Evolutionary conservation across 2,888 invertebrate species (phyloP).

Genomic region (Clistopyga incitator): DNA sequence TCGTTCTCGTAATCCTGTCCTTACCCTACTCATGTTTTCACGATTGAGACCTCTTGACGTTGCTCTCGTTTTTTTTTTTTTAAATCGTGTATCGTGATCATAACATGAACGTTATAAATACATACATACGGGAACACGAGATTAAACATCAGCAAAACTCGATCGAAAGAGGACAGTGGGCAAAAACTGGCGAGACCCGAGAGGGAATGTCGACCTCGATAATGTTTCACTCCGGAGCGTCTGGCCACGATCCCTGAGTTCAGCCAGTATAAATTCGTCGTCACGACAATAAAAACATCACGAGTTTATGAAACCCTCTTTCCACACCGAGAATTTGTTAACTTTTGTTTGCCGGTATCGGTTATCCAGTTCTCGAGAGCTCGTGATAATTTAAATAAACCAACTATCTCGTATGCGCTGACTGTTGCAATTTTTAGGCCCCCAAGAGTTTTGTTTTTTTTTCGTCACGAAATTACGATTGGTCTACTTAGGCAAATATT

Average conservation of each 20-base stretch:
- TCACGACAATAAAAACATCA: constrained; percentile 37
- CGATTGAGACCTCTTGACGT: constrained; percentile 33
- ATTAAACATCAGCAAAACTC: constrained; percentile 30
- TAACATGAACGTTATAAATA: constrained; percentile 24
- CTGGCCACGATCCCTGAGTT: constrained; percentile 9
- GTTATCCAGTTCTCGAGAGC: neutral
- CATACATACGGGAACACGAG: constrained; percentile 12
- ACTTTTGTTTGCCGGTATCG: constrained; percentile 19
- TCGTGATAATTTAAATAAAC: constrained; percentile 26
- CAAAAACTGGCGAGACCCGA: constrained; percentile 49
- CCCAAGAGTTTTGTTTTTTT: constrained; percentile 8
- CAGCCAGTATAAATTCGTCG: constrained; percentile 41
- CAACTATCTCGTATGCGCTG: constrained; percentile 26
- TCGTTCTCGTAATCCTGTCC: neutral
- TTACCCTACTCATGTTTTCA: constrained; percentile 7
- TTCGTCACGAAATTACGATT: constrained; percentile 8
- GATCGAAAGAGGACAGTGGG: constrained; percentile 55
- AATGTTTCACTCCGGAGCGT: constrained; percentile 15
- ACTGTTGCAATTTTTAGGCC: neutral
- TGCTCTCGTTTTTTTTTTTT: constrained; percentile 8
- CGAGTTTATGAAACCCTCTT: constrained; percentile 16
- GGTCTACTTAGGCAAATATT: neutral
- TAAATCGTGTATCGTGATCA: neutral
- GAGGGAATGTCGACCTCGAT: constrained; percentile 34
- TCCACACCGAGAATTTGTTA: constrained; percentile 21